Evolutionary conservation across 2,113 vertebrate species (phyloP), one percentile per base, ranked within the genome.

Genomic region (Ammodytes dubius): DNA sequence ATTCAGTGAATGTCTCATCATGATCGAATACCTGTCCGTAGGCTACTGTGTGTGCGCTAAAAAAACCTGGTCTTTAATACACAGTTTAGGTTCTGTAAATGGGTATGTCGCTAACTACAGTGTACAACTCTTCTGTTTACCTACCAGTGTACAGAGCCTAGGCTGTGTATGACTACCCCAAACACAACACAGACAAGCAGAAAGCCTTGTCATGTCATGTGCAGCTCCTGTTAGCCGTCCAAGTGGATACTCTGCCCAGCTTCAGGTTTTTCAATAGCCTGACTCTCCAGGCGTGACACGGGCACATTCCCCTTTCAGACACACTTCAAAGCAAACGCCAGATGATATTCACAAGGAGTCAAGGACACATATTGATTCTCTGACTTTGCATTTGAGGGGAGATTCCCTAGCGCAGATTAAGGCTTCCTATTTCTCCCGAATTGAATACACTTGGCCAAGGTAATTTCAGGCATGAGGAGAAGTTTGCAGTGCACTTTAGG

Each of bases 321-420:
- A 2, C 71, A 77, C 85, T 86, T 84, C 70, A 87, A 79, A 83
- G 85, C 14, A 87, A 82, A 89, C 39, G 69, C 83, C 74, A 82
- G 77, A 82, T 60, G 75, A 83, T 61, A 67, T 87, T 81, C 67
- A 59, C 15, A 27, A 27, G 27, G 27, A 27, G 13, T 45, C 27
- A 27, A 27, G 65, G 81, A 70, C 74, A 50, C 39, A 43, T 85
- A 88, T 79, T 70, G 77, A 90, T 87, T 86, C 46, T 54, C 40
- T 68, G 46, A 61, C 61, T 77, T 72, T 78, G 27, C 61, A n/a
- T 67, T 76, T 7, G 19, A 37, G 50, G 35, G 53, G 50, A 50
- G 66, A 78, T 43, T 85, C 60, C 15, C 46, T 4, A 5, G 65
- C 0, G 15, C 47, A 56, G 54, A 83, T 79, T 11, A 27, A 46